Percentiles rank a stretch among this genome's conserved stretches.
Conservation (phyloP, 1,140 invertebrate genomes). For the Melipona quadrifasciata region DNA sequence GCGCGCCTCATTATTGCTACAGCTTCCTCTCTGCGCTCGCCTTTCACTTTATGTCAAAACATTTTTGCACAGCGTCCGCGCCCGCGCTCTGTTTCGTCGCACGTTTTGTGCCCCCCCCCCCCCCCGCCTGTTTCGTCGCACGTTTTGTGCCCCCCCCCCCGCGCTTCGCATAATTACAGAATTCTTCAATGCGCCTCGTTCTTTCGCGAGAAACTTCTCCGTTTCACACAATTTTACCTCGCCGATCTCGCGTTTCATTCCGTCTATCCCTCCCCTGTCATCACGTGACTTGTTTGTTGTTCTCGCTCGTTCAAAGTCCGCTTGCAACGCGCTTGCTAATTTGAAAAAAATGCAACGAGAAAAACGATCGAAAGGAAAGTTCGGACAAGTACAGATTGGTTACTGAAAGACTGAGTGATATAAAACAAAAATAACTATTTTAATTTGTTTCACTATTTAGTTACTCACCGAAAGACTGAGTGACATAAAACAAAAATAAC, state of each 20-base stretch:
- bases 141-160: background rate
- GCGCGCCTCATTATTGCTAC: conserved; percentile 22
- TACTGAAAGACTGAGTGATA: too few species aligned
- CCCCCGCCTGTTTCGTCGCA: background rate
- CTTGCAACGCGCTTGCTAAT: background rate
- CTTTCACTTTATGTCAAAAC: conserved; percentile 19
- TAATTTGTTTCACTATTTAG: too few species aligned
- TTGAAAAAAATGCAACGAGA: too few species aligned
- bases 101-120: background rate
- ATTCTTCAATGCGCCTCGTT: background rate
- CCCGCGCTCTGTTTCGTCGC: background rate
- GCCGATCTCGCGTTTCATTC: background rate
- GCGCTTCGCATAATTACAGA: background rate
- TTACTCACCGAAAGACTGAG: too few species aligned
- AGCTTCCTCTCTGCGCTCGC: background rate
- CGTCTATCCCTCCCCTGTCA: background rate
- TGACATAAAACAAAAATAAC: too few species aligned
- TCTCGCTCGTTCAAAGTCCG: background rate
- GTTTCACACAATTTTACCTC: background rate
- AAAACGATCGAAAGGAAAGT: too few species aligned
- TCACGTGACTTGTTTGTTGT: background rate
- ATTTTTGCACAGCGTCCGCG: background rate
- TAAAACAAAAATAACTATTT: too few species aligned
- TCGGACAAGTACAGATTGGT: too few species aligned
- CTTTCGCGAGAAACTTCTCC: background rate